A percentile compares a stretch with the other conserved stretches of the same genome.
phyloP scores from a whole-genome alignment of 2,113 vertebrate species.

The human (Homo sapiens) region GRCh38 chr4:3816001-3816500 shows the following conservation, averaged over 20 bases:
- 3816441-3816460: background rate
- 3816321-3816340: background rate
- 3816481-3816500: background rate
- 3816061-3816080: background rate
- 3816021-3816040: background rate
- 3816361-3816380: fast-evolving
- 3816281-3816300: background rate
- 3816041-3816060: background rate
- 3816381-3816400: fast-evolving
- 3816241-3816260: background rate
- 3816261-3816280: background rate
- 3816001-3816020: no score
- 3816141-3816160: background rate
- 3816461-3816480: background rate
- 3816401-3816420: background rate
- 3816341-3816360: background rate
- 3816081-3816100: background rate
- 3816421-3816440: background rate
- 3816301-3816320: background rate
- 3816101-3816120: background rate
- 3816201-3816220: background rate
- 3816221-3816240: background rate
- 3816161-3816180: background rate
- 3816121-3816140: background rate
- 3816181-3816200: background rate